Evolutionary conservation across 92 coral and sea anemone species (phyloP).

Genomic region (Chrysogorgia sp.): DNA sequence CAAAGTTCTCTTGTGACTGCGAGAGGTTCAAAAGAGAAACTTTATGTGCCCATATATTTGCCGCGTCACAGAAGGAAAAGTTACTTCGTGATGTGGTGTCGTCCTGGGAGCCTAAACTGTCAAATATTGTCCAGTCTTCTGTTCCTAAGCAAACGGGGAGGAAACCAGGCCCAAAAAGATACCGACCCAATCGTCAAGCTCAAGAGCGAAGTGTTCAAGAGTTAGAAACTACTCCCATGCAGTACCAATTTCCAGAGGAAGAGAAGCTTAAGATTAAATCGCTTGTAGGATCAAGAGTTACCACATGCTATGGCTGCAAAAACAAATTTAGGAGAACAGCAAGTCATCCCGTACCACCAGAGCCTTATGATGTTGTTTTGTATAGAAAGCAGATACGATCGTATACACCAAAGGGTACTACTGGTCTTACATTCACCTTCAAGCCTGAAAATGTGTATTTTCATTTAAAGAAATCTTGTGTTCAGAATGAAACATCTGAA

Average conservation of each 20-base stretch:
- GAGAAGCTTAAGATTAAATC: constrained; percentile 46
- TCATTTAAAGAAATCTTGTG: constrained; percentile 55
- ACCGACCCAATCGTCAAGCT: constrained; percentile 21
- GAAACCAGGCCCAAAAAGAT: constrained; percentile 44
- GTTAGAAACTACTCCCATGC: constrained; percentile 17
- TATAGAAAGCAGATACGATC: constrained; percentile 53
- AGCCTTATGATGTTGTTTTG: constrained; percentile 54
- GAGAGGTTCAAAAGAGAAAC: constrained; percentile 56
- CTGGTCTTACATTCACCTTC: constrained; percentile 45
- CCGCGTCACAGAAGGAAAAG: constrained; percentile 22
- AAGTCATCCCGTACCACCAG: constrained; percentile 43
- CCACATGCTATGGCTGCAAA: constrained; percentile 49
- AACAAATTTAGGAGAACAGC: constrained; percentile 18
- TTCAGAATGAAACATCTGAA: constrained; percentile 46
- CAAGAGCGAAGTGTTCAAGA: constrained; percentile 29
- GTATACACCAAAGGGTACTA: constrained; percentile 46
- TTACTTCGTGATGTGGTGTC: constrained; percentile 21
- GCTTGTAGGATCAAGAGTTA: constrained; percentile 45
- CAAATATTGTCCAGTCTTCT: constrained; percentile 25
- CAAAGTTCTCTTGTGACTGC: constrained; percentile 32
- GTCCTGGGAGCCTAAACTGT: constrained; percentile 43
- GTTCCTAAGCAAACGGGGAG: constrained; percentile 43
- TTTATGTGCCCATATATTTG: constrained; percentile 50
- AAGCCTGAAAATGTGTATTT: constrained; percentile 60
- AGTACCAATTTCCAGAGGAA: constrained; percentile 22